Conservation (phyloP, 2,113 vertebrate genomes). For the Melanotaenia duboulayi region DNA sequence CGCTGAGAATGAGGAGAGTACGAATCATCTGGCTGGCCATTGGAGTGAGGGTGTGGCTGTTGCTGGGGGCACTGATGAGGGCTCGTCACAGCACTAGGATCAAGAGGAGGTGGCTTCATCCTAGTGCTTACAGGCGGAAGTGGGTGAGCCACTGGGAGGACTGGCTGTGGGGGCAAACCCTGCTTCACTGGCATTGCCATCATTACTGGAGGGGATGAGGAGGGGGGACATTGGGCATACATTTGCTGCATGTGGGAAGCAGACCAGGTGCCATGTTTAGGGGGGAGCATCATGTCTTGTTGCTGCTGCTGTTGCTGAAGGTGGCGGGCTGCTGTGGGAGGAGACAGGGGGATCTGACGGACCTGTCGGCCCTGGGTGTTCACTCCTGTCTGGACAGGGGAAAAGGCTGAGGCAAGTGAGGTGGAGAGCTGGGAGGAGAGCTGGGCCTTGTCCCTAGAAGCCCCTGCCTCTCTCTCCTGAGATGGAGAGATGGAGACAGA, state of each 20-base stretch:
- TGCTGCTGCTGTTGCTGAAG: slow-evolving; percentile 76
- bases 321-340: slow-evolving; percentile 77
- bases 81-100: slow-evolving; percentile 55
- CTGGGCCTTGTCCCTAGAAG: slow-evolving; percentile 81
- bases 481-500: slow-evolving; percentile 71
- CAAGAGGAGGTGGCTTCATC: slow-evolving; percentile 77
- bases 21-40: slow-evolving; percentile 78
- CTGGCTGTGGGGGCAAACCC: slow-evolving; percentile 73
- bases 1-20: slow-evolving; percentile 73
- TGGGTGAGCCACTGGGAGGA: slow-evolving; percentile 81
- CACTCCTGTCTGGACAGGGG: slow-evolving; percentile 82
- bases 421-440: slow-evolving; percentile 86
- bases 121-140: slow-evolving; percentile 79
- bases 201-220: slow-evolving; percentile 77
- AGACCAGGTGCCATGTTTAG: slow-evolving; percentile 83
- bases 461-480: slow-evolving; percentile 77
- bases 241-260: slow-evolving; percentile 82
- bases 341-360: slow-evolving; percentile 87
- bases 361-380: slow-evolving; percentile 78
- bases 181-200: slow-evolving; percentile 79
- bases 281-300: slow-evolving; percentile 73
- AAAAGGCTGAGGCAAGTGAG: slow-evolving; percentile 83
- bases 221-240: slow-evolving; percentile 78
- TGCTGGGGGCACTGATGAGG: slow-evolving; percentile 71
- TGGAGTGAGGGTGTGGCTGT: slow-evolving; percentile 74